A percentile compares a stretch with the other conserved stretches of the same genome.
These are phyloP conservation scores for Mormyrops attenuatus DNA, from an alignment of 2,797 vertebrate species.

Conservation along the genomic window DNA sequence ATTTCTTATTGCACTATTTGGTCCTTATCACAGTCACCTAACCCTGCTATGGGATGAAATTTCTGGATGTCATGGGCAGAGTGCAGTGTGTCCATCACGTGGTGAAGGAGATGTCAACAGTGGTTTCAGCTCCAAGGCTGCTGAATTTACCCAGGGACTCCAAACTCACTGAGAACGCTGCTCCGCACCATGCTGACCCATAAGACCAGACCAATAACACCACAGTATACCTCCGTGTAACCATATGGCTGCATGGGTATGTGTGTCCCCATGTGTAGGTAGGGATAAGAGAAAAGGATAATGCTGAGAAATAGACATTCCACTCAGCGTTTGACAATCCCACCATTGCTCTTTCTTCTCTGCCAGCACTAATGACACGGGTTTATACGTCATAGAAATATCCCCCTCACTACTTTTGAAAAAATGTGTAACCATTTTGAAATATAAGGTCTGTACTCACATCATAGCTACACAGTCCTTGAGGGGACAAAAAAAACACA, in stretches of 20 bases:
- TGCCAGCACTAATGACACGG: not conserved
- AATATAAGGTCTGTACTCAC: not conserved
- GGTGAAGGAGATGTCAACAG: conserved; percentile 52
- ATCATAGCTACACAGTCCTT: conserved; percentile 9
- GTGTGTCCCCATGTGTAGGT: not conserved
- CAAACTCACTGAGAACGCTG: not conserved
- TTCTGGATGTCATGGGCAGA: conserved; percentile 42
- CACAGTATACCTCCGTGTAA: not conserved
- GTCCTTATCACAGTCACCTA: conserved; percentile 58
- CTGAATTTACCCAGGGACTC: not conserved
- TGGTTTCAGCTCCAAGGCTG: conserved; percentile 18
- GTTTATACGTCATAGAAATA: not conserved
- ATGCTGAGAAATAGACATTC: conserved; percentile 25
- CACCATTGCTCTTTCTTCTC: not conserved
- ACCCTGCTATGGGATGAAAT: not conserved
- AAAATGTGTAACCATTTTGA: conserved; percentile 5
- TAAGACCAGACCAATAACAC: not conserved
- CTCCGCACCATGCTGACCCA: not conserved
- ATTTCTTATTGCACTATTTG: conserved; percentile 45
- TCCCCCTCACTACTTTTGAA: not conserved
- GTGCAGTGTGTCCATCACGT: conserved; percentile 52
- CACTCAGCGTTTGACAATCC: not conserved
- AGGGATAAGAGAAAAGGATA: not conserved
- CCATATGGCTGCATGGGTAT: not conserved
- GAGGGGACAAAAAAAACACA: not conserved